Base-by-base conservation (phyloP, 1,140 invertebrate genomes). In the Harpegnathos saltator region DNA sequence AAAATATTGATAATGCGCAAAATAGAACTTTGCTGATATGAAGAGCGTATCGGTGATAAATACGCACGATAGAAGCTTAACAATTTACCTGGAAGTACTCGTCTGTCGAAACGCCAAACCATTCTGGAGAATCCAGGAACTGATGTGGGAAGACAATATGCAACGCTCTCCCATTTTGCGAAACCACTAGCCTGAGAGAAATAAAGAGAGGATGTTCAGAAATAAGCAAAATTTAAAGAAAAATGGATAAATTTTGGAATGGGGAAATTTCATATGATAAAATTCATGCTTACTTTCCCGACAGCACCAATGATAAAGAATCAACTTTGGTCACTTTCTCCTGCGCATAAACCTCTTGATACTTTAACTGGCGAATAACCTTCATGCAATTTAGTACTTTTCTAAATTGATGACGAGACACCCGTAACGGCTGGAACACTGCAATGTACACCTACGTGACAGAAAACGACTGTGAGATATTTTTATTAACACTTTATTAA, bases 51-150 rank as follows among this genome's bases (percentile, higher is more conserved):
- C 3, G 38, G 19, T 50, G 19, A 77, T 1, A 69, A 44, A 38
- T 11, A 29, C 15, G 50, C 0, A 56, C n/a, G n/a, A 65, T 72
- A 24, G 54, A 24, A 7, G 12, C 0, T 52, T 0, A 72, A 61
- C 48, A 69, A 83, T 85, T 93, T 94, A 98, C 97, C 95, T 98
- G 97, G 93, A 98, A 98, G 92, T 96, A 97, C 92, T 98, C 97
- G 92, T 98, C 97, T 58, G 97, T 97, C 22, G 97, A 97, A 26
- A 98, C 97, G 83, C 97, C 97, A 94, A 98, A 98, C 97, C 97
- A 99, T 95, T 99, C 98, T 11, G 98, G 97, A 62, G 97, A 98
- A 95, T 99, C 98, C 85, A 98, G 96, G 95, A 98, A 98, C 94
- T 99, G 98, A 95, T 98, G 97, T 59, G 96, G 96, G 92, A 97